Base-by-base conservation (phyloP, 2,113 vertebrate species). In the Xiphophorus maculatus region DNA sequence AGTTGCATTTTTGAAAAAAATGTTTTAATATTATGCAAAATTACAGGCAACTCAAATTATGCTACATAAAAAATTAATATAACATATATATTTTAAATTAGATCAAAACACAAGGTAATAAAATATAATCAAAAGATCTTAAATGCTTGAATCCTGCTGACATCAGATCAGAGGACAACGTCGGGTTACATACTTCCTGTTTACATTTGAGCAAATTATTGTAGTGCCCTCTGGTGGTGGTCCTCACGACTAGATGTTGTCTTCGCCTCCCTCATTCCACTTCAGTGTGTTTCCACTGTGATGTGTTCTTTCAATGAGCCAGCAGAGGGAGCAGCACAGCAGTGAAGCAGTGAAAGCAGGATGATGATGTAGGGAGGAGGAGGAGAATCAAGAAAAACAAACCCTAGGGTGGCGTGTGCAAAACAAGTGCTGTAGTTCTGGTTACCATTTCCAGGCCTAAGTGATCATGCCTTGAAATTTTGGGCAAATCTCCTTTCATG, bases 371-470 rank as follows among this genome's bases (percentile, higher is more conserved):
- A 37, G 35, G 35, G 35, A 37, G 79, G 81, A 82, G 85, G 85
- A 83, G 87, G 78, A 80, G 77, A 82, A 76, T 82, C 69, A 51
- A 74, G 81, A 48, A 48, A 48, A 82, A 86, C 80, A 90, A 88
- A 86, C 67, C 76, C 74, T 73, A 77, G 27, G 71, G 91, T 90
- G 73, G 76, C 87, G 88, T 92, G 90, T 90, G 90, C 88, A 93
- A 93, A 93, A 81, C 85, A 87, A 90, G 88, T 89, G 82, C 66
- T 81, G 81, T 86, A 87, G 79, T 87, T 82, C 79, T 90, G 67
- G 85, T 86, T 44, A 80, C 51, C 85, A 88, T 73, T 77, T 71
- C 61, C 77, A 89, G 90, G 86, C 85, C 83, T 81, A 72, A 81
- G 82, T 74, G 84, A 76, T 75, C 74, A 65, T 80, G 78, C 83